These are phyloP conservation scores for Tetrax tetrax DNA, from an alignment of 2,113 vertebrate genomes.

Conservation along the genomic window DNA sequence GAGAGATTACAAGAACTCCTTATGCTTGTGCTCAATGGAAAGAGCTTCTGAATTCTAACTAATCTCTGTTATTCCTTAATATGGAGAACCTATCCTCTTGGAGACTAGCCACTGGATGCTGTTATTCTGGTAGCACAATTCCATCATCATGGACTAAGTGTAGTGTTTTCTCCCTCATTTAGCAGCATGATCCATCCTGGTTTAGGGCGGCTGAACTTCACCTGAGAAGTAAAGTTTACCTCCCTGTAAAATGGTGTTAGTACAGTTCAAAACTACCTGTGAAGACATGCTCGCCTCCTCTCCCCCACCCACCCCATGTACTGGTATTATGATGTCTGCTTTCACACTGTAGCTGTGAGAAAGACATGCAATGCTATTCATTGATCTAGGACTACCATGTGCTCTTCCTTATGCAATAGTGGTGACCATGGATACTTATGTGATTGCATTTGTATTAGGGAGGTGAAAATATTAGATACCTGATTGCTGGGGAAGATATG, in stretches of 20 bases:
- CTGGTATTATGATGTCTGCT: neutral
- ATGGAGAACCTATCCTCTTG: neutral
- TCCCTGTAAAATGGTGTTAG: neutral
- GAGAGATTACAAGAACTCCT: neutral
- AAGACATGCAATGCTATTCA: neutral
- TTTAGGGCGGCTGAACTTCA: neutral
- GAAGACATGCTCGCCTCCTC: neutral
- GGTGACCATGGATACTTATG: neutral
- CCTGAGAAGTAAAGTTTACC: neutral
- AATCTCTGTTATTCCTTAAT: neutral
- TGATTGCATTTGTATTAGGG: neutral
- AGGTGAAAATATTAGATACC: neutral
- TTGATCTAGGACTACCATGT: neutral
- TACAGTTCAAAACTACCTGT: neutral
- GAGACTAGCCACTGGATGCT: neutral
- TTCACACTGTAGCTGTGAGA: neutral
- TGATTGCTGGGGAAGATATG: neutral
- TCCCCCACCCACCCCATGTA: neutral
- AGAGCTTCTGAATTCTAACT: slow-evolving; percentile 7
- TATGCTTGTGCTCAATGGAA: neutral
- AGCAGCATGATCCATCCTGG: neutral
- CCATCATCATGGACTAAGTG: neutral
- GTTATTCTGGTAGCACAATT: neutral
- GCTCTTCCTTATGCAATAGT: neutral
- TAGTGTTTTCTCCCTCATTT: neutral